Conservation (phyloP, 64 coral and sea anemone species). For the Montipora efflorescens region DNA sequence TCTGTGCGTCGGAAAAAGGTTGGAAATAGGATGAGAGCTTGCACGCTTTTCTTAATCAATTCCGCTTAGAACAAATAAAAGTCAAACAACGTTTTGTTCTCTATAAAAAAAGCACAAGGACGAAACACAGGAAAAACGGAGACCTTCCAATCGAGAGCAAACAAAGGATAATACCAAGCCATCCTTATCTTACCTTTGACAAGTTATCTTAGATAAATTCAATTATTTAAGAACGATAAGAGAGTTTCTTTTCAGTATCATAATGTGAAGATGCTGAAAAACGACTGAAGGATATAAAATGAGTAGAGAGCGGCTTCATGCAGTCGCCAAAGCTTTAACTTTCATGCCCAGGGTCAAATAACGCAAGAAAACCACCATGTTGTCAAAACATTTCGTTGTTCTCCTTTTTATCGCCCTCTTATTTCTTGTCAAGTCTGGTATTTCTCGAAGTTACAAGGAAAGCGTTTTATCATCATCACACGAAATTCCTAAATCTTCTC, state of each 20-base stretch:
- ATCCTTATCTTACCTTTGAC: neutral
- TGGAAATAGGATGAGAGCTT: too few relatives aligned
- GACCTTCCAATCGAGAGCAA: neutral
- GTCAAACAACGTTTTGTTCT: conserved; percentile 3
- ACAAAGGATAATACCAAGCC: neutral
- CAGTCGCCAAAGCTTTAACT: neutral
- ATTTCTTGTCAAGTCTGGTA: neutral
- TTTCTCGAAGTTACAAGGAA: neutral
- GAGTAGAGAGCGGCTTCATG: neutral
- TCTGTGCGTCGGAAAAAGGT: too few relatives aligned
- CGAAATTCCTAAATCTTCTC: neutral
- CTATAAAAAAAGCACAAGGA: neutral
- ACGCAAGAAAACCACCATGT: neutral
- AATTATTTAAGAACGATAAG: neutral
- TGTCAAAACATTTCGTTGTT: neutral
- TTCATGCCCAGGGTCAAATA: neutral
- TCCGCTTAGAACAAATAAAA: neutral
- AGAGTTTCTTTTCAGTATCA: neutral
- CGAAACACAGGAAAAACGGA: neutral
- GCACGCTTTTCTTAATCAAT: neutral
- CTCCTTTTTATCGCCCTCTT: neutral
- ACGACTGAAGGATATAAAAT: neutral
- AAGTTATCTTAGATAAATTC: neutral
- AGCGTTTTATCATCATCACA: neutral
- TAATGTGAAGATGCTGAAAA: too few relatives aligned